A percentile compares a stretch with the other conserved stretches of the same genome.
Conservation (phyloP, 1,140 invertebrate species). For the Goniozus legneri region DNA sequence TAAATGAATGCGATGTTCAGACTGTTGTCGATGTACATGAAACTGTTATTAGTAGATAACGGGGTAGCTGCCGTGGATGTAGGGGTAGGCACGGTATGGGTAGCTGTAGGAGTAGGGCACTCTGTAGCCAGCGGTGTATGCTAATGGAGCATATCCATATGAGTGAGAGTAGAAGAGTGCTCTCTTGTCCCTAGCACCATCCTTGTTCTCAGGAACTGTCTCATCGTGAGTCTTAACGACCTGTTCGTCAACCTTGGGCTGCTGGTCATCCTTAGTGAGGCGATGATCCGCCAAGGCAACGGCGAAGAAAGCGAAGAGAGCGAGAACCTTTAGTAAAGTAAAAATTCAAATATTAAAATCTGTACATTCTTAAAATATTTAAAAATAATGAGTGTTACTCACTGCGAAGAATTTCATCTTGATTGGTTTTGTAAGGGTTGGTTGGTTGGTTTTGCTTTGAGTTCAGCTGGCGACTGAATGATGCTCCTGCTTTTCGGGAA, state of each 20-base stretch:
- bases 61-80: conserved; percentile 28
- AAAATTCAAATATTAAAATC: too few species aligned
- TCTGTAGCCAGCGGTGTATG: conserved; percentile 21
- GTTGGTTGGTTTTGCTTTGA: conserved; percentile 15
- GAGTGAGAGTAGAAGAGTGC: conserved; percentile 29
- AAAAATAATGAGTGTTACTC: too few species aligned
- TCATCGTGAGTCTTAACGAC: background rate
- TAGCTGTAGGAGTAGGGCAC: conserved; percentile 32
- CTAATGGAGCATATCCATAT: conserved; percentile 28
- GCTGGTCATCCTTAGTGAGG: background rate
- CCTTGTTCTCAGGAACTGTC: conserved; percentile 15
- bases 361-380: too few species aligned
- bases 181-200: conserved; percentile 36
- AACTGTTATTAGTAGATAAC: conserved; percentile 24
- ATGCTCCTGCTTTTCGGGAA: conserved; percentile 34
- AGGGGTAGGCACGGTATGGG: conserved; percentile 32
- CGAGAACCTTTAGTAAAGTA: too few species aligned
- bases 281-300: conserved; percentile 28
- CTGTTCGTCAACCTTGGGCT: conserved; percentile 3
- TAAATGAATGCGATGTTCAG: too few species aligned
- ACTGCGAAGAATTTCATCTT: conserved; percentile 40
- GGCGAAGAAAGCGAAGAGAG: conserved; percentile 37
- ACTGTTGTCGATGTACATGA: too few species aligned
- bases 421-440: conserved; percentile 9
- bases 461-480: conserved; percentile 35